Base-by-base conservation (phyloP, 2,113 vertebrate genomes). In the Cromileptes altivelis region DNA sequence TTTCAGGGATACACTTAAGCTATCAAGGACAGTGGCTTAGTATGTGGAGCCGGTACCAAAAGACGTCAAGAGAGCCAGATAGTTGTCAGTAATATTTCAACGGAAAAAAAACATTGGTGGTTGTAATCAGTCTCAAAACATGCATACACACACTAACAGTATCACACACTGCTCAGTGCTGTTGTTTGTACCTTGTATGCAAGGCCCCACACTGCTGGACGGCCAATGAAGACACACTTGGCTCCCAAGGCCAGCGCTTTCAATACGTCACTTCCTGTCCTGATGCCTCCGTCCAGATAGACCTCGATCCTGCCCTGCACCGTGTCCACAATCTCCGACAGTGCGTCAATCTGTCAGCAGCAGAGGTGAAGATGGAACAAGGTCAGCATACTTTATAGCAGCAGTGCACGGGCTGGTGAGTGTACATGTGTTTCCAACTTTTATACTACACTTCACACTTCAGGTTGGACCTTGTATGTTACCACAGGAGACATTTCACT, bases 221-320 rank as follows among this genome's bases (percentile, higher is more conserved):
- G 96, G 53, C 98, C 98, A 64, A 99, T 95, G 85, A 99, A 99
- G 77, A 99, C 94, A 0, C 98, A 98, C 91, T 96, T 98, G 53
- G 98, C 97, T 56, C 98, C 98, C 23, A 99, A 91, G 53, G 98
- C 98, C 87, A 99, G 68, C 0, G 97, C 96, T 89, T 99, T 99
- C 42, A 99, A 77, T 1, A 99, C 96, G 0, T 99, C 97, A 0
- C 95, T 97, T 84, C 98, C 98, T 6, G 97, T 97, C 42, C 97
- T 94, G 90, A 99, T 94, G 12, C 98, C 98, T 8, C 98, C 98
- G 1, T 99, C 98, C 70, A 99, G 50, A 68, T 99, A 99, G 61
- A 99, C 94, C 94, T 99, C 98, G 0, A 96, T 92, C 80, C 95
- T 95, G 64, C 96, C 97, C 86, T 93, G 95, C 18, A 99, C 97